A percentile compares a stretch with the other conserved stretches of the same genome.
These are phyloP conservation scores for Mnemiopsis leidyi DNA, from an alignment of 37 sponge, comb jelly and placozoan genomes.

Conservation along the genomic window DNA sequence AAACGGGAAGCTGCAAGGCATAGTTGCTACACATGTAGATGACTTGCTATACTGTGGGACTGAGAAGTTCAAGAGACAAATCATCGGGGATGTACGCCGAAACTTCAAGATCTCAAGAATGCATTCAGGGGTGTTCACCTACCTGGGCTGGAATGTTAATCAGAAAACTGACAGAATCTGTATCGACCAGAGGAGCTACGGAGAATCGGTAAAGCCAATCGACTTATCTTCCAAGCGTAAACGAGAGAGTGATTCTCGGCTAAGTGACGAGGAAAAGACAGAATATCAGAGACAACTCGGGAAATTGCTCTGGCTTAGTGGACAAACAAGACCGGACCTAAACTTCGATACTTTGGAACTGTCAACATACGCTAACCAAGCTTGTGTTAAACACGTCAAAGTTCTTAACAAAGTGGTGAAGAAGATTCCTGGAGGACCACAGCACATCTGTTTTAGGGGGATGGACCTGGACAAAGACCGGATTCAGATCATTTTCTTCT, in stretches of 20 bases:
- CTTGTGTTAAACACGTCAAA: neutral
- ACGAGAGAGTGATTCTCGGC: neutral
- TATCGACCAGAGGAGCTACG: neutral
- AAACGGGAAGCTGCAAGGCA: neutral
- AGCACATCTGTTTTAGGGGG: neutral
- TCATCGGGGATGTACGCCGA: neutral
- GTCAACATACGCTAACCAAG: neutral
- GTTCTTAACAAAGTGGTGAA: neutral
- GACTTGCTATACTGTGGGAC: neutral
- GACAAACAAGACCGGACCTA: neutral
- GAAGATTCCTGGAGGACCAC: neutral
- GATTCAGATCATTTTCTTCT: neutral
- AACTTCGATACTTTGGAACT: neutral
- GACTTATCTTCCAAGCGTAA: neutral
- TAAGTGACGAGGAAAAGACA: neutral
- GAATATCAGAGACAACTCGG: neutral
- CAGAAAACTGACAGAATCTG: neutral
- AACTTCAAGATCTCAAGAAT: constrained; percentile 25
- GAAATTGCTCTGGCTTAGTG: neutral
- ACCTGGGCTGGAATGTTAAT: neutral
- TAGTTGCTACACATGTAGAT: neutral
- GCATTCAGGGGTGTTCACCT: neutral
- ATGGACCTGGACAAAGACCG: neutral
- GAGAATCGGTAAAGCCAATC: neutral
- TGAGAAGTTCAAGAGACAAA: neutral